Evolutionary conservation across 2,113 vertebrate species (phyloP), one percentile per base, ranked within the genome.

Genomic region (Philantomba maxwellii): DNA sequence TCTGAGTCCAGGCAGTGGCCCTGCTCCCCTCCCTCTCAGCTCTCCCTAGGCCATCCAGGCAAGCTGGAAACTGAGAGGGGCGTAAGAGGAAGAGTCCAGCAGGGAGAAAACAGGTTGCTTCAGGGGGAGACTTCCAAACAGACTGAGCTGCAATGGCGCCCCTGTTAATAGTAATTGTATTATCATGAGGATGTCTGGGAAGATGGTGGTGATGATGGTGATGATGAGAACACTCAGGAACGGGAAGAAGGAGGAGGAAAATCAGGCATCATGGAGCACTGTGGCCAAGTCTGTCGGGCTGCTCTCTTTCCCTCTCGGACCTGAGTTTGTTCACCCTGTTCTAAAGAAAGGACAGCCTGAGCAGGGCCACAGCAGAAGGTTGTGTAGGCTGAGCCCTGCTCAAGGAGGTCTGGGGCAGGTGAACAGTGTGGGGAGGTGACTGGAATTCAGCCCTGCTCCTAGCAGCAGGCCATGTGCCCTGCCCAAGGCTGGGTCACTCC

Each of bases 71-170:
- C n/a, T 30, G 25, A 97, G 88, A 96, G 39, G 62, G 33, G 53
- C 90, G 58, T 96, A 92, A 90, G 90, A 94, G 57, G 62, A 96
- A 85, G 80, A 96, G 84, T 89, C 93, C 91, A 97, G 70, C 82
- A 95, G 86, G 86, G 89, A 96, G 95, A 93, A 96, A 94, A 97
- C 97, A 62, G 83, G 55, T 93, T 96, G 96, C 83, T 97, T 94
- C 45, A 28, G 53, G 93, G 92, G 33, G 83, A 85, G 66, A 91
- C 86, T 93, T 96, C 49, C 77, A 94, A 95, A 87, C 45, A 96
- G 75, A 97, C 1, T 89, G 94, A 96, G 60, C 91, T 84, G 78
- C 64, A 88, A 25, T 51, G 36, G 87, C 53, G 9, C 26, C 36
- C 36, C 57, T 87, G 83, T 96, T 96, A 93, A 53, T 86, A 91